Percentiles rank a stretch among this genome's conserved stretches.
Conservation (phyloP, 2,797 vertebrate species). For the Tolypeutes matacus region DNA sequence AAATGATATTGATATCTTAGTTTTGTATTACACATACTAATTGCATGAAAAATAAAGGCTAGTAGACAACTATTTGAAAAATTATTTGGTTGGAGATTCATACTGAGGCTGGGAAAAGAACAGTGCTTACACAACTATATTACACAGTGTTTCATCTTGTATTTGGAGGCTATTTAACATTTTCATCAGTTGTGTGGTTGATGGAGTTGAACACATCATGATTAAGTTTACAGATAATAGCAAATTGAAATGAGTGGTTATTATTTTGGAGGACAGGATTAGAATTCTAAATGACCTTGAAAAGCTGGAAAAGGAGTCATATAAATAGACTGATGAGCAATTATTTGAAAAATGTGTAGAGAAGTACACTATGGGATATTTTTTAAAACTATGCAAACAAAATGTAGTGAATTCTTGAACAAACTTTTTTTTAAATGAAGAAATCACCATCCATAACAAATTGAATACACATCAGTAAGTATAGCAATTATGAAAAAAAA, state of each 20-base stretch:
- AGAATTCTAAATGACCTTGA: slow-evolving; percentile 60
- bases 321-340: slow-evolving; percentile 48
- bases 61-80: not conserved
- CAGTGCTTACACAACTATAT: not conserved
- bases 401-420: slow-evolving; percentile 52
- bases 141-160: not conserved
- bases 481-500: slow-evolving; percentile 2
- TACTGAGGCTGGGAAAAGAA: not conserved
- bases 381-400: slow-evolving; percentile 40
- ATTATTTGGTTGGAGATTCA: not conserved
- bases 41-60: slow-evolving; percentile 31
- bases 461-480: not conserved
- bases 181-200: slow-evolving; percentile 24
- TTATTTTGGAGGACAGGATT: slow-evolving; percentile 17
- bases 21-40: not conserved
- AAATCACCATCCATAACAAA: slow-evolving; percentile 29
- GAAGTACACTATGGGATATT: not conserved
- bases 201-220: not conserved
- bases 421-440: slow-evolving; percentile 35
- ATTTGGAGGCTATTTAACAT: slow-evolving; percentile 4
- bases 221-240: slow-evolving; percentile 48
- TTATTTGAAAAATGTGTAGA: slow-evolving; percentile 13
- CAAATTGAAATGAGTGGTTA: slow-evolving; percentile 49
- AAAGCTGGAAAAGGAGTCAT: slow-evolving; percentile 41
- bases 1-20: not conserved